Conservation (phyloP, 2,113 vertebrate genomes). For the Excalfactoria chinensis region DNA sequence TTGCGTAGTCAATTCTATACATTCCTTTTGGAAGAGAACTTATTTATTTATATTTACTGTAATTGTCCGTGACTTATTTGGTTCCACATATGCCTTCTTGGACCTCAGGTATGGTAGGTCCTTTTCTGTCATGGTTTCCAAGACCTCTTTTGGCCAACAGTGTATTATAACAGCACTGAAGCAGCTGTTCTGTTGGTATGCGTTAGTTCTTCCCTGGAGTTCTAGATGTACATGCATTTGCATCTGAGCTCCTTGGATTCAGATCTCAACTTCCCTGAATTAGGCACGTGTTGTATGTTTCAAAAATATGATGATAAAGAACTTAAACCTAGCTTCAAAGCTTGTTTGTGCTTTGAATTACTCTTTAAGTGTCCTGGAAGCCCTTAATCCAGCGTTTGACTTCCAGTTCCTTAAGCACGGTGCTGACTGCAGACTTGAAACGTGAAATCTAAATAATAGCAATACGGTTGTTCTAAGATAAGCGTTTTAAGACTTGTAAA, state of each 20-base stretch:
- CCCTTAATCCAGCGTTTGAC: background rate
- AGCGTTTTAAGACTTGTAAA: background rate
- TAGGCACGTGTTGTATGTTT: background rate
- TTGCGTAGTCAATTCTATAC: background rate
- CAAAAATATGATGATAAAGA: background rate
- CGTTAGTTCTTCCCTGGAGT: background rate
- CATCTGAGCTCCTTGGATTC: background rate
- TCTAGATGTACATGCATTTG: background rate
- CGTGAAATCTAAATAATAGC: background rate
- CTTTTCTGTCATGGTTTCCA: background rate
- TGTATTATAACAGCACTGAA: background rate
- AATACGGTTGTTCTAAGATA: background rate
- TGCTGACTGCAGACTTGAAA: background rate
- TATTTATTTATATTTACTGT: background rate
- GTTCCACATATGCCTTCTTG: background rate
- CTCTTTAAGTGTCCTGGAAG: background rate
- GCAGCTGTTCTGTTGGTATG: background rate
- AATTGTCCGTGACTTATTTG: background rate
- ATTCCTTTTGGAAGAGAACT: background rate
- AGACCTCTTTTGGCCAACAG: background rate
- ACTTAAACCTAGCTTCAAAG: background rate
- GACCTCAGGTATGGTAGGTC: background rate
- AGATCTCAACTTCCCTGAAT: background rate
- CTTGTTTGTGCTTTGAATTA: background rate
- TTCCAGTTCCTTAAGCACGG: conserved; percentile 1